Percentiles rank a stretch among this genome's conserved stretches.
Conservation (phyloP, 2,888 invertebrate species). For the Habroteleia sp. region DNA sequence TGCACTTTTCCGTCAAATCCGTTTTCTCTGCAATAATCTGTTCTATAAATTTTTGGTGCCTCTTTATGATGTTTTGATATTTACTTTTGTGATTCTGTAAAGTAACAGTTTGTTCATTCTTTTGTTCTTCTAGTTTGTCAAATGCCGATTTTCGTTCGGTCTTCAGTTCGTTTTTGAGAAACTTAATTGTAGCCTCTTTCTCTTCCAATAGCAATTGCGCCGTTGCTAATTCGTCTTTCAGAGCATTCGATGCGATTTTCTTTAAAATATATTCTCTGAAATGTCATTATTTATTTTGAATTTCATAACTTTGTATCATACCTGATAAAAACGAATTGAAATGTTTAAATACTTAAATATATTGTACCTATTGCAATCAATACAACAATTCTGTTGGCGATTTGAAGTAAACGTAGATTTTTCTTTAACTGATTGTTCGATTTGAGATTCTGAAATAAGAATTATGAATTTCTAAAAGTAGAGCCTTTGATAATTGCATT, state of each 20-base stretch:
- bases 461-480: no score
- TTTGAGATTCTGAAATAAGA: conserved; percentile 5
- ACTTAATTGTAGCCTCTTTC: conserved; percentile 70
- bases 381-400: conserved; percentile 35
- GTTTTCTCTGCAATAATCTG: conserved; percentile 90
- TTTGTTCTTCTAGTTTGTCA: conserved; percentile 80
- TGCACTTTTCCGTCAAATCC: conserved; percentile 88
- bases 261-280: conserved; percentile 35
- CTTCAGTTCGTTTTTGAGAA: conserved; percentile 76
- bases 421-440: neutral
- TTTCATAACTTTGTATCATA: no score
- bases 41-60: conserved; percentile 92
- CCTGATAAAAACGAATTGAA: no score
- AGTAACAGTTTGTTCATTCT: conserved; percentile 80
- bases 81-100: conserved; percentile 86
- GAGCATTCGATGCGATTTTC: conserved; percentile 50
- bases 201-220: conserved; percentile 73
- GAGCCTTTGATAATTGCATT: no score
- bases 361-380: conserved; percentile 33
- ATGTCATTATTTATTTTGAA: no score
- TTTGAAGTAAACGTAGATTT: conserved; percentile 13
- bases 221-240: conserved; percentile 72
- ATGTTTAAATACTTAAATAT: no score
- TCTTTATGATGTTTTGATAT: conserved; percentile 87
- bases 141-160: conserved; percentile 78